Base-by-base conservation (phyloP, 2,888 invertebrate genomes). In the Campopleginae sp. region DNA sequence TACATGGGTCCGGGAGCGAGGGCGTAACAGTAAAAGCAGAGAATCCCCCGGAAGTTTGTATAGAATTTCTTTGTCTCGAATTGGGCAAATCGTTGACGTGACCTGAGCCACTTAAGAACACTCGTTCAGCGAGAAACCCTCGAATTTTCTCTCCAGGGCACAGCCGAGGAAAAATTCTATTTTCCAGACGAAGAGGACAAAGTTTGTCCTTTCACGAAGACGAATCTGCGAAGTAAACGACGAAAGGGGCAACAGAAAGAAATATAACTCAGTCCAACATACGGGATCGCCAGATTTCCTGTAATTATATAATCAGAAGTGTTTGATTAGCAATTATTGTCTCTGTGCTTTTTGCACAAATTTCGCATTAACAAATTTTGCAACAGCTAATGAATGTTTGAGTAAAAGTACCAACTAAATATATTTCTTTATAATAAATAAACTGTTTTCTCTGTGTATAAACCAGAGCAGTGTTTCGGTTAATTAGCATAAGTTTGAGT, bases 401-500 rank as follows among this genome's bases (percentile, higher is more conserved):
- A n/a, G n/a, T n/a, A n/a, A n/a, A n/a, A n/a, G n/a, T n/a, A n/a
- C n/a, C n/a, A n/a, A n/a, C n/a, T n/a, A n/a, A n/a, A n/a, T n/a
- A n/a, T n/a, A n/a, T n/a, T n/a, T n/a, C n/a, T n/a, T n/a, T n/a
- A n/a, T n/a, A n/a, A n/a, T n/a, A n/a, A n/a, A n/a, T n/a, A n/a
- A 27, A 12, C 14, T n/a, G n/a, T n/a, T 14, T 5, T 6, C 27
- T 14, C 10, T 10, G 54, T 23, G 23, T 23, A 72, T 78, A 44
- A 72, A 51, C 46, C 31, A 48, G 44, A 61, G 63, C 75, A 65
- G 79, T 74, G 75, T 68, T 75, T 31, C 10, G 48, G 61, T 72
- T 82, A 82, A 82, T 77, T 77, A 72, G 77, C 76, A n/a, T 44
- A 70, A 82, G 19, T 82, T 65, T 51, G 65, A 65, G 42, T 63